A percentile compares a stretch with the other conserved stretches of the same genome.
phyloP scores from a whole-genome alignment of 2,113 vertebrate species.

The Speoplatyrhinus poulsoni region DNA sequence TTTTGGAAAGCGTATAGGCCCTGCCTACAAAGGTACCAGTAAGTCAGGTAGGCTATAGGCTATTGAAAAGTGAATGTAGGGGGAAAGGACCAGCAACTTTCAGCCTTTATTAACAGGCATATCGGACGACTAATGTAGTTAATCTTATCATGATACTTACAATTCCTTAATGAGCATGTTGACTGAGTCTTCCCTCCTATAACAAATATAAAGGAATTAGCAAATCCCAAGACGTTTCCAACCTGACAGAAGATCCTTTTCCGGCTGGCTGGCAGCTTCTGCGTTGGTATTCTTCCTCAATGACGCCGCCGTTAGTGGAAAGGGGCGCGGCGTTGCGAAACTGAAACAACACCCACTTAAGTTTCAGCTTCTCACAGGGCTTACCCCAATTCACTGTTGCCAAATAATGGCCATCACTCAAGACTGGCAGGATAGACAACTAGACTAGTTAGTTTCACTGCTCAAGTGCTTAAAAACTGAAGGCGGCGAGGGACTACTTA shows the following conservation, averaged over 20 bases:
- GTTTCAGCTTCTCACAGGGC: slow-evolving; percentile 30
- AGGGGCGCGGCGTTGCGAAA: slow-evolving; percentile 52
- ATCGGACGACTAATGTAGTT: not conserved
- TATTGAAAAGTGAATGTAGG: not conserved
- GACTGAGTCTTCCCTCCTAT: slow-evolving; percentile 18
- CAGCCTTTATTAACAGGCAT: not conserved
- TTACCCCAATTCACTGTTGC: slow-evolving; percentile 1
- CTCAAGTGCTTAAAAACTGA: not conserved
- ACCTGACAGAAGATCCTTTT: not conserved
- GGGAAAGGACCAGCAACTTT: not conserved
- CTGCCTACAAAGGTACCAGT: no score
- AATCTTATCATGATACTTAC: slow-evolving; percentile 62
- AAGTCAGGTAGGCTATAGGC: no score
- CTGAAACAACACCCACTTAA: slow-evolving; percentile 41
- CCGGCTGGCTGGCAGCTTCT: not conserved
- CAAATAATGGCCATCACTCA: slow-evolving; percentile 20
- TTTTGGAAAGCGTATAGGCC: no score
- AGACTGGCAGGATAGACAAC: not conserved
- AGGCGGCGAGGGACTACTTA: not conserved
- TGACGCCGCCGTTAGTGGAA: slow-evolving; percentile 26
- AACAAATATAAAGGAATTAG: not conserved
- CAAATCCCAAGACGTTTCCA: not conserved
- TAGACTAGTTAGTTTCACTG: not conserved
- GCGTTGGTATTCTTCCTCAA: slow-evolving; percentile 67
- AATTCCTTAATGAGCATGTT: slow-evolving; percentile 75